A percentile compares a stretch with the other conserved stretches of the same genome.
Conservation (phyloP, 2,888 invertebrate genomes). For the Aphrophora alni region DNA sequence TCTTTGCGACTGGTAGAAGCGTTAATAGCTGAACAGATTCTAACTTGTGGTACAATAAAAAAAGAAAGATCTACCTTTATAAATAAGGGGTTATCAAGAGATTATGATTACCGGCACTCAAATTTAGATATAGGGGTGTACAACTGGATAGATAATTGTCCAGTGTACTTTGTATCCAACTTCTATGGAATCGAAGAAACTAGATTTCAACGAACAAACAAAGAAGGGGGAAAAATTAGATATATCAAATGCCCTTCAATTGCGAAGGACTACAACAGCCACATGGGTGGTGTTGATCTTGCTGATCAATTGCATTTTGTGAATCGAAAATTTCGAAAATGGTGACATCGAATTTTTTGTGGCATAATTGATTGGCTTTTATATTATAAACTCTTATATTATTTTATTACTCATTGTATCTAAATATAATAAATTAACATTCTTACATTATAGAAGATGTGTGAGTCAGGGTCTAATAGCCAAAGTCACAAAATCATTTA, state of each 20-base stretch:
- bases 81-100: not conserved
- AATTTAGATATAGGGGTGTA: not conserved
- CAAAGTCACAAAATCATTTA: no score
- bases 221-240: no score
- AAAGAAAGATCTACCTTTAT: not conserved
- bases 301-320: slow-evolving; percentile 41
- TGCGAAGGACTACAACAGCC: slow-evolving; percentile 44
- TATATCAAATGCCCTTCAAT: slow-evolving; percentile 40
- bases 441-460: no score
- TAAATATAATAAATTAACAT: no score
- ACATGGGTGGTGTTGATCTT: slow-evolving; percentile 46
- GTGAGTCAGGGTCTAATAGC: no score
- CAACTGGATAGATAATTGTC: not conserved
- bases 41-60: no score
- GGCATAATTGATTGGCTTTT: slow-evolving; percentile 48
- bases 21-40: not conserved
- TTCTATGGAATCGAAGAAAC: not conserved
- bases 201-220: not conserved
- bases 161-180: not conserved
- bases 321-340: slow-evolving; percentile 45
- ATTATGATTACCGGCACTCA: not conserved
- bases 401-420: no score
- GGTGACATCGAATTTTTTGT: slow-evolving; percentile 51
- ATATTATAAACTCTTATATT: slow-evolving; percentile 44
- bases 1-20: not conserved